These are phyloP conservation scores for Lysandra bellargus DNA, from an alignment of 2,888 invertebrate genomes.

Conservation along the genomic window DNA sequence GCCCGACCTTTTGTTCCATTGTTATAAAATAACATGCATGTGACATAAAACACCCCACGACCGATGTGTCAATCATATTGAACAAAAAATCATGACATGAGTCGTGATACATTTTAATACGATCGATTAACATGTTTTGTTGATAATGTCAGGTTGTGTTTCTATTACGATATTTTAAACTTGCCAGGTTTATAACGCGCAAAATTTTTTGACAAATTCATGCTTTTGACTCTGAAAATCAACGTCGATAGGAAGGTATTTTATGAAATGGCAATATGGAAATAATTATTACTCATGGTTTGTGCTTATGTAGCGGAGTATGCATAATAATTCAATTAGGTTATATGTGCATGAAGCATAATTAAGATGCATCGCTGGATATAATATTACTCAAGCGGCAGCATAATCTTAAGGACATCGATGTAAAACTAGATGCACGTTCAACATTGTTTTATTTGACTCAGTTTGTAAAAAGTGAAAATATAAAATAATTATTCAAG, in stretches of 20 bases:
- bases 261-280: too few relatives aligned
- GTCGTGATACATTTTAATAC: neutral
- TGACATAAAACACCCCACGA: conserved; percentile 35
- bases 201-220: too few relatives aligned
- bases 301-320: neutral
- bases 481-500: too few relatives aligned
- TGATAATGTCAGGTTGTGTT: neutral
- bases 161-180: neutral
- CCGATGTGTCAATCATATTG: conserved; percentile 53
- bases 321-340: conserved; percentile 8
- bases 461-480: neutral
- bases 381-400: conserved; percentile 5
- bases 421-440: neutral
- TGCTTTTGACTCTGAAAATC: too few relatives aligned
- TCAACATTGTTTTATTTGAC: neutral
- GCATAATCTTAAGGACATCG: neutral
- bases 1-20: conserved; percentile 53
- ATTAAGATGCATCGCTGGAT: conserved; percentile 10
- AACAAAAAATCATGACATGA: conserved; percentile 17
- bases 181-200: neutral
- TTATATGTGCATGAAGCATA: neutral
- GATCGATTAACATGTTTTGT: conserved; percentile 9
- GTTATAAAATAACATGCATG: conserved; percentile 44
- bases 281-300: neutral
- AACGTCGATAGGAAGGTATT: too few relatives aligned